These are phyloP conservation scores for Ornithorhynchus anatinus DNA, from an alignment of 2,113 vertebrate genomes.

Conservation along the genomic window DNA sequence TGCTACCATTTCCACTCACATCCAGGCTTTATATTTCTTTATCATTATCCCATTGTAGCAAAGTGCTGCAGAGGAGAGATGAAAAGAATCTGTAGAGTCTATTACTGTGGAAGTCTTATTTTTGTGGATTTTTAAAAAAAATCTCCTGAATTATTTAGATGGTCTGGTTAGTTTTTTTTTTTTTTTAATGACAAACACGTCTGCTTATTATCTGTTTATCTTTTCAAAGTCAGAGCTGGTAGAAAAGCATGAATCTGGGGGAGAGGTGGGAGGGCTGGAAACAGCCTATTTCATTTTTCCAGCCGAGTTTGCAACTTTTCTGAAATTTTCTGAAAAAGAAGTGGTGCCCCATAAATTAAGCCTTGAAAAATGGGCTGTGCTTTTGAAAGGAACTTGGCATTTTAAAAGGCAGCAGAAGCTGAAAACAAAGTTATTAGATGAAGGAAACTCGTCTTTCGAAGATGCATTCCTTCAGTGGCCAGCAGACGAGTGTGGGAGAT, in stretches of 20 bases:
- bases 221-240: constrained; percentile 20
- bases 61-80: constrained; percentile 31
- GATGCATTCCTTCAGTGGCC: neutral
- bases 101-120: constrained; percentile 11
- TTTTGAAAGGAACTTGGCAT: constrained; percentile 17
- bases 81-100: constrained; percentile 51
- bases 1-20: too few species aligned
- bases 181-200: constrained; percentile 33
- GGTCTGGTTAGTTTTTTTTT: constrained; percentile 7
- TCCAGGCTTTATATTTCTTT: neutral
- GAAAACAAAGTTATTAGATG: constrained; percentile 9
- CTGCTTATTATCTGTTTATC: constrained; percentile 24
- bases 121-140: constrained; percentile 60
- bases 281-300: constrained; percentile 38
- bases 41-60: neutral
- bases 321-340: constrained; percentile 23
- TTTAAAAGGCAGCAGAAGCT: constrained; percentile 3
- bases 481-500: neutral
- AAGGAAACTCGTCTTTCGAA: constrained; percentile 28
- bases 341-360: constrained; percentile 26
- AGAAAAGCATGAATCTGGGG: neutral
- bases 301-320: constrained; percentile 28
- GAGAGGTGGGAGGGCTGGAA: neutral
- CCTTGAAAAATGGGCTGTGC: constrained; percentile 11
- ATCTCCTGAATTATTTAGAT: constrained; percentile 57